These are phyloP conservation scores for Ennomos quercinarius DNA, from an alignment of 2,888 invertebrate genomes.

Conservation along the genomic window DNA sequence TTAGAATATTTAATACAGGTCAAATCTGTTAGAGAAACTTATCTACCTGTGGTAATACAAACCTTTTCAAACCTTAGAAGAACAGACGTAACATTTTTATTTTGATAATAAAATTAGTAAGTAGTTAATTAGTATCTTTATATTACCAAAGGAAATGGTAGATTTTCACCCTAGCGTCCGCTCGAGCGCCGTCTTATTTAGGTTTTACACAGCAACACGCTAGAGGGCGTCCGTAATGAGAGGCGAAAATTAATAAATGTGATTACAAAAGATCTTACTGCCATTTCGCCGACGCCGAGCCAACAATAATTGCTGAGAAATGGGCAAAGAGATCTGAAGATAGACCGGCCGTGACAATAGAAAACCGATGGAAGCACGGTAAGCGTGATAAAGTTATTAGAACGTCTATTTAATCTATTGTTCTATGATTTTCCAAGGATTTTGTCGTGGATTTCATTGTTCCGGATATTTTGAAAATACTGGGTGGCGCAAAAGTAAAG, in stretches of 20 bases:
- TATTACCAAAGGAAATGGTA: background rate
- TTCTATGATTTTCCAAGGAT: too few relatives aligned
- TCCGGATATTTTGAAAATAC: too few relatives aligned
- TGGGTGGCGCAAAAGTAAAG: too few relatives aligned
- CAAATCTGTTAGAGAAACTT: too few relatives aligned
- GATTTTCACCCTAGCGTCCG: conserved; percentile 13
- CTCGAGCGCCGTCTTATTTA: conserved; percentile 53
- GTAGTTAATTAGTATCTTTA: background rate
- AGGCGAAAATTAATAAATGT: conserved; percentile 60
- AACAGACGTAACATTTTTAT: too few relatives aligned
- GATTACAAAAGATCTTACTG: conserved; percentile 75
- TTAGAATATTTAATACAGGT: too few relatives aligned
- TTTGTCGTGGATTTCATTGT: too few relatives aligned
- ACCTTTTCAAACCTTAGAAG: too few relatives aligned
- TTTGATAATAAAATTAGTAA: too few relatives aligned
- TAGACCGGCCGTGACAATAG: conserved; percentile 18
- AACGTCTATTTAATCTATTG: background rate
- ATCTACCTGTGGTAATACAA: too few relatives aligned
- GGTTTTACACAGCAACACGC: conserved; percentile 52
- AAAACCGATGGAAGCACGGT: background rate
- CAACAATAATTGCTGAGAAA: conserved; percentile 73
- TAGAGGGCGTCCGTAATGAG: conserved; percentile 58
- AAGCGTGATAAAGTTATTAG: conserved; percentile 5
- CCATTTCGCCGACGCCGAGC: conserved; percentile 61
- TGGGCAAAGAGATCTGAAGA: conserved; percentile 48